Base-by-base conservation (phyloP, 2,888 invertebrate genomes). In the Nemurella pictetii region DNA sequence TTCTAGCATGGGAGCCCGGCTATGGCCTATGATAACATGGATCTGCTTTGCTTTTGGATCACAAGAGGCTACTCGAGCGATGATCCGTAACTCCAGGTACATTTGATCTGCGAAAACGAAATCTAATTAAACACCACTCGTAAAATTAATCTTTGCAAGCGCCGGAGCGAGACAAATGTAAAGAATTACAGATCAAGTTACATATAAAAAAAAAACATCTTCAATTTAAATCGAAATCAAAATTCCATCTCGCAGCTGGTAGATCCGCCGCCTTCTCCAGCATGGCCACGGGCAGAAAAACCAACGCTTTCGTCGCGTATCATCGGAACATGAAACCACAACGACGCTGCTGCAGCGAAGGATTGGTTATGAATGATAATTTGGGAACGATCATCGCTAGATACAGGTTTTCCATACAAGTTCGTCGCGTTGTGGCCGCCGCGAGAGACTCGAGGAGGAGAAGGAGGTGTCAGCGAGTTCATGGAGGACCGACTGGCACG, bases 191-290 rank as follows among this genome's bases (percentile, higher is more conserved):
- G 80, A 36, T 32, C 36, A 35, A 26, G 75, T 28, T 25, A 75
- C 27, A 28, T 36, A 81, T 25, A 30, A 80, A 28, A 26, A 27
- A 29, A 35, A 81, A n/a, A 81, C n/a, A n/a, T n/a, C n/a, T n/a
- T 30, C 80, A 5, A 35, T 35, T 29, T 81, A 20, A 81, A 25
- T 81, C 32, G 9, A 35, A 81, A 81, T 81, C 32, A 81, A 81
- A 81, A 81, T 81, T 81, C 80, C 80, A 27, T 36, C 26, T 32
- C 36, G 32, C 2, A n/a, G 29, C 35, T 55, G 12, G 9, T 5
- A 32, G 55, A 55, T 15, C n/a, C 15, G 55, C 20, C 20, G 55
- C 15, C 55, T 55, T 20, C 55, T 3, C n/a, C n/a, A n/a, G n/a
- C n/a, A n/a, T n/a, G n/a, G n/a, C n/a, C n/a, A n/a, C n/a, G 20